A percentile compares a stretch with the other conserved stretches of the same genome.
These are phyloP conservation scores for Trichogramma evanescens DNA, from an alignment of 2,888 invertebrate species.

Conservation along the genomic window DNA sequence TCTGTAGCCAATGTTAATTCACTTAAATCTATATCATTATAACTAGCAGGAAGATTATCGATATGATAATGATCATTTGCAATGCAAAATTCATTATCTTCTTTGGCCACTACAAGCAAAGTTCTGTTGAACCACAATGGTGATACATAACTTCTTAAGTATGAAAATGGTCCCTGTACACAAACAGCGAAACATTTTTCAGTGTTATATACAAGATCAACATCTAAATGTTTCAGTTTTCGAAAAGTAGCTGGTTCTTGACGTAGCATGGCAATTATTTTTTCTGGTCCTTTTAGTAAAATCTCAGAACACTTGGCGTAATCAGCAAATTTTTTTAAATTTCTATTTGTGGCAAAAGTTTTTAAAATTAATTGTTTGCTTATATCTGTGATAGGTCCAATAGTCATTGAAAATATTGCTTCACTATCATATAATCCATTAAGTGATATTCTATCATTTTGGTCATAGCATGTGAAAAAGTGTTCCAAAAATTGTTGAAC, in stretches of 20 bases:
- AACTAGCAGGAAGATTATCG: slow-evolving; percentile 30
- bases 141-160: slow-evolving; percentile 31
- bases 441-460: slow-evolving; percentile 38
- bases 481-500: slow-evolving; percentile 41
- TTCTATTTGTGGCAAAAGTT: slow-evolving; percentile 37
- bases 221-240: slow-evolving; percentile 33
- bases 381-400: slow-evolving; percentile 34
- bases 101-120: slow-evolving; percentile 36
- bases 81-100: slow-evolving; percentile 42
- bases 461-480: slow-evolving; percentile 41
- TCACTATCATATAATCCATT: slow-evolving; percentile 40
- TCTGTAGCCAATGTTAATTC: slow-evolving; percentile 22
- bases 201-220: slow-evolving; percentile 36
- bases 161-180: slow-evolving; percentile 40
- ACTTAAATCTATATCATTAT: slow-evolving; percentile 21
- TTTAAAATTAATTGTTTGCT: slow-evolving; percentile 38
- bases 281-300: slow-evolving; percentile 39
- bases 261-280: slow-evolving; percentile 36
- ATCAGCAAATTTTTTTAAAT: slow-evolving; percentile 42
- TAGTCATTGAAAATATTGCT: slow-evolving; percentile 41
- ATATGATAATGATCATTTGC: slow-evolving; percentile 42
- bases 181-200: slow-evolving; percentile 31
- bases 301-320: slow-evolving; percentile 43
- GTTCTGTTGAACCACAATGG: slow-evolving; percentile 39
- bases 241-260: slow-evolving; percentile 39